These are phyloP conservation scores for Notiomystis cincta DNA, from an alignment of 2,113 vertebrate species.

Conservation along the genomic window DNA sequence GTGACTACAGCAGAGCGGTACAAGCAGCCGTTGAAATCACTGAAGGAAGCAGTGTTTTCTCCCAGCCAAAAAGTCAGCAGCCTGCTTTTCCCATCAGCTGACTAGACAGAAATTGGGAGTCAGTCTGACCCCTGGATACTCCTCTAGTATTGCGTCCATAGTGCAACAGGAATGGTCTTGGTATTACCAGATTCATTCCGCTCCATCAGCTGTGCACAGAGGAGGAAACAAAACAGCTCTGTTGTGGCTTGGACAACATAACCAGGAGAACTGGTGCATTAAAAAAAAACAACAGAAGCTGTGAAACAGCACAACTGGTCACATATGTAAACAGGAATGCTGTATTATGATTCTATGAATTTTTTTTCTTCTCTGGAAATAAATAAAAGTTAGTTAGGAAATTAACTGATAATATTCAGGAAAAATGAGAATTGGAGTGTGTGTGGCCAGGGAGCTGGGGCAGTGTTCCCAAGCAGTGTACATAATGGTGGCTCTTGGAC, in stretches of 20 bases:
- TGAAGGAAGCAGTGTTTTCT: conserved; percentile 26
- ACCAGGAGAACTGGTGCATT: neutral
- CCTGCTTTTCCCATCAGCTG: conserved; percentile 5
- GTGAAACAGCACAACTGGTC: neutral
- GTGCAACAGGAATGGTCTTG: neutral
- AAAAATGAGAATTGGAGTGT: neutral
- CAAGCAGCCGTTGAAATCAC: neutral
- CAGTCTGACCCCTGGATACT: neutral
- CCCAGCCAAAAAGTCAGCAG: conserved; percentile 9
- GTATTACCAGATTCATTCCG: neutral
- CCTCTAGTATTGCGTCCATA: neutral
- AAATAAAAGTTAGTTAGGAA: neutral
- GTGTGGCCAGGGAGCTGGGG: neutral
- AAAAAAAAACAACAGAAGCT: neutral
- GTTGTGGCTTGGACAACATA: neutral
- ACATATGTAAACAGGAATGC: neutral
- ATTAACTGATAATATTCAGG: neutral
- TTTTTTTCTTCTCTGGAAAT: neutral
- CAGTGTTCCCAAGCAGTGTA: neutral
- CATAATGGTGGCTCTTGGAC: neutral
- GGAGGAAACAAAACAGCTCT: neutral
- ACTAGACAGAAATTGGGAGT: neutral
- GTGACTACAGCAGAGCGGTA: neutral
- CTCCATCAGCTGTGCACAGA: neutral
- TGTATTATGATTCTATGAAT: neutral